phyloP scores from a whole-genome alignment of 2,888 invertebrate species.

The Stenolophus ochropezus region DNA sequence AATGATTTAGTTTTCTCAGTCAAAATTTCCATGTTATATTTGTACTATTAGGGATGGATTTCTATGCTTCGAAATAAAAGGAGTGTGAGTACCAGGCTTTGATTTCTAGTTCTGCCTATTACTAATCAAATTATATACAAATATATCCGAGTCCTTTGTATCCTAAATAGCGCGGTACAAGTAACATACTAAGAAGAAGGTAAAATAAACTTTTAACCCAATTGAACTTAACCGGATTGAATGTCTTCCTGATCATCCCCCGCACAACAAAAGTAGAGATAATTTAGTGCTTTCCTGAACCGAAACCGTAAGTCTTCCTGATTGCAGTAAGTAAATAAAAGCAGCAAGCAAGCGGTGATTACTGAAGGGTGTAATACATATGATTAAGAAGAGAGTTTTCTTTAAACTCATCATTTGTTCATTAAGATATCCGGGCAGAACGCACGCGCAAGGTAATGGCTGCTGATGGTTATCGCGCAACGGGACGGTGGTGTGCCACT shows the following conservation, averaged over 20 bases:
- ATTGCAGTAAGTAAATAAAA: slow-evolving; percentile 31
- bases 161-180: too few relatives aligned
- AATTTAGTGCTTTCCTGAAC: not conserved
- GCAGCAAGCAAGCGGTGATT: slow-evolving; percentile 1
- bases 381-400: slow-evolving; percentile 32
- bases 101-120: too few relatives aligned
- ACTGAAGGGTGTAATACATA: slow-evolving; percentile 43
- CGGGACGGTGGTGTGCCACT: slow-evolving; percentile 20
- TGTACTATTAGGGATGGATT: too few relatives aligned
- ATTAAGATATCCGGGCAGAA: slow-evolving; percentile 44
- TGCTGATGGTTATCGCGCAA: slow-evolving; percentile 26
- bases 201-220: too few relatives aligned
- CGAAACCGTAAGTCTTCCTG: not conserved
- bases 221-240: too few relatives aligned
- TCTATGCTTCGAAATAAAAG: too few relatives aligned
- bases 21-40: too few relatives aligned
- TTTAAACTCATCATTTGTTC: slow-evolving; percentile 51
- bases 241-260: not conserved
- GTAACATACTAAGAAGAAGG: too few relatives aligned
- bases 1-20: too few relatives aligned
- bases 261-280: not conserved
- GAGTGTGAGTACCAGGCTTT: too few relatives aligned
- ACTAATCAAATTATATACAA: too few relatives aligned
- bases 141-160: too few relatives aligned
- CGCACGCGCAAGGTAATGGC: slow-evolving; percentile 1